Conservation (phyloP, 30 jellyfish, hydroid and myxozoan genomes). For the Aurelia sp. region DNA sequence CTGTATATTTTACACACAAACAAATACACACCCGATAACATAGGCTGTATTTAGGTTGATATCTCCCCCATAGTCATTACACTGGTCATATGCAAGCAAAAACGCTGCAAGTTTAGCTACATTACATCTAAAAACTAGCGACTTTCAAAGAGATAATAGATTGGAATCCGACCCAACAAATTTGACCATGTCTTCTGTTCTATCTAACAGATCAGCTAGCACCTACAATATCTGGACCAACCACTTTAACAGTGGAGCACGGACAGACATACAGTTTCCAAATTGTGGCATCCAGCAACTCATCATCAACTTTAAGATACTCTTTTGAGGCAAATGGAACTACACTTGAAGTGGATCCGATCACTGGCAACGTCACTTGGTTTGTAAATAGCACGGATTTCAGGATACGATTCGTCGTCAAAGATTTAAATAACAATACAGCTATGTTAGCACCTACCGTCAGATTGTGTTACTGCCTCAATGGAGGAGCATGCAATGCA, state of each 20-base stretch:
- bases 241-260: slow-evolving; percentile 40
- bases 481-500: slow-evolving; percentile 64
- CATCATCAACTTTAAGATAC: slow-evolving; percentile 11
- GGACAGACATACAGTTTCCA: slow-evolving; percentile 20
- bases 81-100: too few relatives aligned
- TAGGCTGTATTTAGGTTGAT: too few relatives aligned
- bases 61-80: too few relatives aligned
- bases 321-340: slow-evolving; percentile 58
- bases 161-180: too few relatives aligned
- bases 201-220: slow-evolving; percentile 42
- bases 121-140: too few relatives aligned
- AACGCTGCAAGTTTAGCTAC: too few relatives aligned
- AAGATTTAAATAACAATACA: slow-evolving; percentile 25
- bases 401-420: slow-evolving; percentile 24
- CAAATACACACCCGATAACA: too few relatives aligned
- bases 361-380: slow-evolving; percentile 45
- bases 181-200: not conserved
- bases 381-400: slow-evolving; percentile 53
- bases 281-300: slow-evolving; percentile 31
- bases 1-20: too few relatives aligned
- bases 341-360: slow-evolving; percentile 33
- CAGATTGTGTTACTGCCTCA: slow-evolving; percentile 62
- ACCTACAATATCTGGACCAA: slow-evolving; percentile 63
- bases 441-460: slow-evolving; percentile 49
- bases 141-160: too few relatives aligned